A percentile compares a stretch with the other conserved stretches of the same genome.
Conservation (phyloP, 2,888 invertebrate genomes). For the Scrobipalpa atriplicella region DNA sequence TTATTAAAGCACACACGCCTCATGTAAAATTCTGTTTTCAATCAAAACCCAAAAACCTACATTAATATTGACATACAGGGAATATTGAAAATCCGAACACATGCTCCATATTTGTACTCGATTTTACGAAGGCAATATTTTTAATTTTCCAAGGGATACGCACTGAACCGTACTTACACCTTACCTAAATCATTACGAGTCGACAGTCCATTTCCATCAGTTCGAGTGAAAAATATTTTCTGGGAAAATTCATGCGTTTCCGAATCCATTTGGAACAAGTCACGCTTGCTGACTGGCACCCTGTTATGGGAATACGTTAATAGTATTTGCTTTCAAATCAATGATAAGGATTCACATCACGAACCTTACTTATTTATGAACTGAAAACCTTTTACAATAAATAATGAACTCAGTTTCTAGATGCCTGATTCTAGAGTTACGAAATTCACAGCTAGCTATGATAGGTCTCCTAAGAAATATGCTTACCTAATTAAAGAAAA, state of each 20-base stretch:
- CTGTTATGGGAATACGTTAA: background rate
- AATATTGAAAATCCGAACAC: background rate
- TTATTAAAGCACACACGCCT: background rate
- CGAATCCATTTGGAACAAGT: background rate
- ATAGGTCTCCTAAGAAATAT: too few relatives aligned
- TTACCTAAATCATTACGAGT: constrained; percentile 40
- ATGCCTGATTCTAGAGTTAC: too few relatives aligned
- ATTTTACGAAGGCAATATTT: background rate
- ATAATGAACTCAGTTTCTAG: too few relatives aligned
- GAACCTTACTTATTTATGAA: background rate
- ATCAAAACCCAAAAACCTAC: background rate
- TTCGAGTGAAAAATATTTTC: background rate
- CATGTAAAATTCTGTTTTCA: background rate
- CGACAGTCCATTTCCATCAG: constrained; percentile 40
- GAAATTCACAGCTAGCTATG: too few relatives aligned
- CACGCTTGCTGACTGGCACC: background rate
- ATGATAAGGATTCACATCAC: background rate
- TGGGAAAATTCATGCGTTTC: background rate
- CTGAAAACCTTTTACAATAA: too few relatives aligned
- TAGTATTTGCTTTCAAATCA: background rate
- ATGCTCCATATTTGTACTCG: background rate
- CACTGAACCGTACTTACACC: constrained; percentile 7
- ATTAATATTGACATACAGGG: constrained; percentile 1
- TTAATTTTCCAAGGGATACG: background rate
- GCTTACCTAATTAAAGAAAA: too few relatives aligned